Conservation (phyloP, 92 coral and sea anemone species). For the Zoanthus sociatus region DNA sequence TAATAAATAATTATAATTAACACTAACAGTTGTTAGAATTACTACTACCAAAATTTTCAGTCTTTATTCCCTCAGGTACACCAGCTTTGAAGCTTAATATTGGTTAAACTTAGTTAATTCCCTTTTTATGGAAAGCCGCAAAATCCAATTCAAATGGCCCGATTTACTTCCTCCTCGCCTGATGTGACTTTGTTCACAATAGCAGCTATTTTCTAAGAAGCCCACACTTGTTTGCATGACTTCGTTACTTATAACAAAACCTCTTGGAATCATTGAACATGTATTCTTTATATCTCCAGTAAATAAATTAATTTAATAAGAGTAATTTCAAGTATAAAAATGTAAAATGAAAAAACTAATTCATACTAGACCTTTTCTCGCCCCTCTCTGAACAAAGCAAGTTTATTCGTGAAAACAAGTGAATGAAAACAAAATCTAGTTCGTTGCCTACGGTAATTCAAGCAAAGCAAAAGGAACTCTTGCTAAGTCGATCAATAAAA, state of each 20-base stretch:
- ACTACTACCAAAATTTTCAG: not conserved
- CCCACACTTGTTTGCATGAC: slow-evolving; percentile 16
- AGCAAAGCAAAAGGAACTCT: not conserved
- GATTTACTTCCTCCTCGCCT: not conserved
- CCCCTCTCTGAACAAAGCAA: no score
- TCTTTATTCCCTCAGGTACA: not conserved
- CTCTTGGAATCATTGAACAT: slow-evolving; percentile 12
- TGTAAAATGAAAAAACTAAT: no score
- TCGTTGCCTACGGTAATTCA: not conserved
- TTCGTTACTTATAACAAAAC: not conserved
- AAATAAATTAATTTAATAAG: not conserved
- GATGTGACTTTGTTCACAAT: slow-evolving; percentile 6
- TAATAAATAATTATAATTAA: not conserved
- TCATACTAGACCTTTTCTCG: no score
- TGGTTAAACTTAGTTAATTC: not conserved
- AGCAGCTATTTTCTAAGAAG: slow-evolving; percentile 2
- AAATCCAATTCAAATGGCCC: not conserved
- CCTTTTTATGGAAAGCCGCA: not conserved
- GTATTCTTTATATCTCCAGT: not conserved
- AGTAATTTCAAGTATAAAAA: not conserved
- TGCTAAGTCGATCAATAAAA: not conserved
- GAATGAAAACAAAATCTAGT: not conserved
- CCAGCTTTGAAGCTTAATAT: not conserved
- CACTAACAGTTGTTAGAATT: not conserved
- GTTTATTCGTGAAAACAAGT: no score